Conservation (phyloP, 2,797 vertebrate species). For the Triplophysa yarkandensis region DNA sequence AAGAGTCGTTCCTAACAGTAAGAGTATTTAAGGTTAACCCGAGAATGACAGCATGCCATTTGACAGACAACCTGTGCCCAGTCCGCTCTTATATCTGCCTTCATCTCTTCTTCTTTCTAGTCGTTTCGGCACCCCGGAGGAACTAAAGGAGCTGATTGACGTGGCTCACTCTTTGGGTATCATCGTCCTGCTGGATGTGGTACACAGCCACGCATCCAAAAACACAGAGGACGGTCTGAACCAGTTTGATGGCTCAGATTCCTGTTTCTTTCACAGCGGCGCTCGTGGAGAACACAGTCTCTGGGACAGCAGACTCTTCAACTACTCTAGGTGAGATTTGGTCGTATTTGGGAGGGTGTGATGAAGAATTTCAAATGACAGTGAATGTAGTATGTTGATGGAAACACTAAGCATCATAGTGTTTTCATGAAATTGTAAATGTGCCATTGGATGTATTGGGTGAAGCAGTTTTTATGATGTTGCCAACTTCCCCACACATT, state of each 20-base stretch:
- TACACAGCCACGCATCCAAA: constrained; percentile 95
- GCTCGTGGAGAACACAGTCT: constrained; percentile 83
- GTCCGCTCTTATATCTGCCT: constrained; percentile 6
- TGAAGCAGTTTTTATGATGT: too few species aligned
- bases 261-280: constrained; percentile 92
- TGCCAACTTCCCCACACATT: too few species aligned
- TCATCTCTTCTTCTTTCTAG: constrained; percentile 64
- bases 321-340: constrained; percentile 85
- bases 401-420: neutral
- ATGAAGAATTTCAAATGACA: neutral
- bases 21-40: constrained; percentile 5
- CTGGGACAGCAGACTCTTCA: constrained; percentile 95
- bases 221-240: constrained; percentile 96
- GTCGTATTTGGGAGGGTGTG: neutral
- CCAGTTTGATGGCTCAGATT: constrained; percentile 89
- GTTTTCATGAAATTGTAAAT: neutral
- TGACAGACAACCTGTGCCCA: constrained; percentile 10
- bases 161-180: constrained; percentile 93
- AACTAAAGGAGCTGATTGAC: constrained; percentile 92
- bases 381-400: neutral
- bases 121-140: constrained; percentile 92
- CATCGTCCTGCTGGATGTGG: constrained; percentile 88
- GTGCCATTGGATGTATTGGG: neutral
- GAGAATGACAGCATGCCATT: neutral
- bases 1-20: neutral